Base-by-base conservation (phyloP, 2,113 vertebrate species). In the Tetrao urogallus region DNA sequence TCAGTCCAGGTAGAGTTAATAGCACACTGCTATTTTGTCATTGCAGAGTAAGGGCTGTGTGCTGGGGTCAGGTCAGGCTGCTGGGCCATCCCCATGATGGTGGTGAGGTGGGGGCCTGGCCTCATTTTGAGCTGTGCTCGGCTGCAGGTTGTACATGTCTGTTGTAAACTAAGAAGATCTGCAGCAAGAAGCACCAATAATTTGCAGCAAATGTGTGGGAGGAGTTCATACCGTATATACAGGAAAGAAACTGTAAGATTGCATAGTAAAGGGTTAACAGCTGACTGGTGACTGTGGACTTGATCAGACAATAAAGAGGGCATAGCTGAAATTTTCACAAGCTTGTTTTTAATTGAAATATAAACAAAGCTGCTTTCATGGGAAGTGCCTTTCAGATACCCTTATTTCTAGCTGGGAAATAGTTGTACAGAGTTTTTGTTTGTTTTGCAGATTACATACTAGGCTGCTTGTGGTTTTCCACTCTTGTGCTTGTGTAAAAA, bases 341-440 rank as follows among this genome's bases (percentile, higher is more conserved):
- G 73, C 61, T 73, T 88, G 47, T 85, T 87, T 82, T 91, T 75
- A 89, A 74, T 65, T 61, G 88, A 89, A 77, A 58, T 69, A 25
- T 58, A 96, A 97, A 95, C 93, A 97, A 94, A 92, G 77, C 72
- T 81, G 32, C 84, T 94, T 96, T 96, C 36, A 54, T 67, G 67
- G 87, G 82, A 90, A 94, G 21, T 93, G 82, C 58, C 8, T 52
- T 88, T 92, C 65, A 80, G 63, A 81, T 92, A 15, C 11, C 67
- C 73, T 90, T 77, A 47, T 82, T 82, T 86, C 25, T 67, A 77
- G 63, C 47, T 63, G 36, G 48, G 45, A 73, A 81, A 88, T 63
- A 86, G 52, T 45, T 90, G 24, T 57, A 73, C 42, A 16, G 3
- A 42, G 36, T 45, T 80, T 65, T 47, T 2, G 3, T 73, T 95